Evolutionary conservation across 2,888 invertebrate genomes (phyloP).

Genomic region (Tetragnatha montana): DNA sequence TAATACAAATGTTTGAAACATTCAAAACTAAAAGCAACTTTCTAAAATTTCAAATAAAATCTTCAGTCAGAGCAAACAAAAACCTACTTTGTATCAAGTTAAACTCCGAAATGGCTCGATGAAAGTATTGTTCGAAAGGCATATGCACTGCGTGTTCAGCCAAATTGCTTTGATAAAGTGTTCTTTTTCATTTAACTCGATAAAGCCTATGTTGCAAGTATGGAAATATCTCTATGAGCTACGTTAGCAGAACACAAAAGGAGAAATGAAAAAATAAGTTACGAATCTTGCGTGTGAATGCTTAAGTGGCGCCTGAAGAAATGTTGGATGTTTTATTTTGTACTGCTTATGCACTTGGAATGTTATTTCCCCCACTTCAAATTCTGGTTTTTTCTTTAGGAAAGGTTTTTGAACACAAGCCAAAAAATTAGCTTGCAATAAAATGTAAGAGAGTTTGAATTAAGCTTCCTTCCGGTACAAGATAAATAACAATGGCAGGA

Average conservation of each 20-base stretch:
- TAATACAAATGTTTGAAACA: too few relatives aligned
- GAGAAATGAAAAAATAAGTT: background rate
- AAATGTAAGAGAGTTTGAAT: background rate
- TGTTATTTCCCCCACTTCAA: background rate
- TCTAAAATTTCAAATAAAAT: too few relatives aligned
- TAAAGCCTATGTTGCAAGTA: background rate
- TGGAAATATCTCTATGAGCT: background rate
- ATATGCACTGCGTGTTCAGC: too few relatives aligned
- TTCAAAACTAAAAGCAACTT: too few relatives aligned
- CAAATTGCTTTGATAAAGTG: too few relatives aligned
- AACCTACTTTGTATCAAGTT: too few relatives aligned
- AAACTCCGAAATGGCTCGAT: too few relatives aligned
- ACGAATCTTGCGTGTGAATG: background rate
- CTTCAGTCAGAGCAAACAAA: too few relatives aligned
- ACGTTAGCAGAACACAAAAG: background rate
- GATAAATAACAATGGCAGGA: background rate
- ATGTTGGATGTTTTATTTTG: background rate
- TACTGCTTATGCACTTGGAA: background rate
- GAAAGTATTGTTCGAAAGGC: too few relatives aligned
- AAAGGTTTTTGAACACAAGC: background rate
- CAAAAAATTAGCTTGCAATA: background rate
- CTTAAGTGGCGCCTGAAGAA: background rate
- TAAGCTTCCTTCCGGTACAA: background rate
- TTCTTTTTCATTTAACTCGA: background rate
- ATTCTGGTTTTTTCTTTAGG: background rate